Evolutionary conservation across 2,888 invertebrate genomes (phyloP), one percentile per base, ranked within the genome.

Genomic region (Heliconius sara): DNA sequence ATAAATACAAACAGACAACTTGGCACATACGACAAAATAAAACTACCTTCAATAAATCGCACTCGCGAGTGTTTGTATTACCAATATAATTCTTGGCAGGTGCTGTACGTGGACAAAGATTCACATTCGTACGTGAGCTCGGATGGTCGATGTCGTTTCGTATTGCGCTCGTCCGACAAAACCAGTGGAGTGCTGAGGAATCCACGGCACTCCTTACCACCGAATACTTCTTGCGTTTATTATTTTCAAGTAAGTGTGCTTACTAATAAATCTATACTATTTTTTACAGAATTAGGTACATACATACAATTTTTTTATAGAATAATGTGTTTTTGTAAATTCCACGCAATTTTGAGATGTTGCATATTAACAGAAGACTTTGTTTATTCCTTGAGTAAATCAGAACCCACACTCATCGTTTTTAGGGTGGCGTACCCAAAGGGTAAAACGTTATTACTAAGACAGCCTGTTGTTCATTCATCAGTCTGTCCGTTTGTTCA

Each of bases 141-240:
- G 84, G 96, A 97, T 84, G 96, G 96, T 74, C 96, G 97, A 79
- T 98, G 98, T 90, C 97, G 97, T 87, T 97, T 97, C 91, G 96
- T 97, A 81, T 95, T 97, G 70, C 97, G 97, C 80, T 97, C 97
- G 65, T 97, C 97, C 86, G 97, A 97, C 88, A 96, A 96, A 87
- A 96, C 97, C 66, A 96, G 97, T 83, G 98, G 98, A 7, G 95
- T 97, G 74, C 90, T 98, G 76, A 96, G 97, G 88, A 97, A 97
- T 89, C 97, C 97, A 4, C 94, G 96, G 74, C 97, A 98, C 90
- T 97, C 97, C 1, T 92, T 98, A 79, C 97, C 98, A 0, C 97
- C 97, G 3, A 97, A 98, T 91, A 97, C 97, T 1, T 97, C 97
- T 10, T 98, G 98, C 89, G 96, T 97, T 81, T 98, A 97, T 91